Conservation (phyloP, 2,888 invertebrate genomes). For the Orgyia antiqua region DNA sequence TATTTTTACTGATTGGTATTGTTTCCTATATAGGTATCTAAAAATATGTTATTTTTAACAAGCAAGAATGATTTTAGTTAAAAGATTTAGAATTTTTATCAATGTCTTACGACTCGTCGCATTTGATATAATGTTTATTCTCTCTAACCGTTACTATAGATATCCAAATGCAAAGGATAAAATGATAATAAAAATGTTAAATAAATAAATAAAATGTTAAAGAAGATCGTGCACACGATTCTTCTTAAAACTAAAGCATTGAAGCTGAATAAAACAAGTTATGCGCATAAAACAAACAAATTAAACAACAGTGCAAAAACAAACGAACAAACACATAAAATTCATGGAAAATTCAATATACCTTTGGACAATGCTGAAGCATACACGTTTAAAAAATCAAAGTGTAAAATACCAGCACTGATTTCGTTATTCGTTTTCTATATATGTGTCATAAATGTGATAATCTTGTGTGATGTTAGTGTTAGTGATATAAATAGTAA, state of each 20-base stretch:
- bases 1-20: too few species aligned
- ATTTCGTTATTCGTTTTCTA: conserved; percentile 58
- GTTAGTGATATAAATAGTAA: conserved; percentile 55
- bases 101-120: conserved; percentile 34
- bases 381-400: conserved; percentile 53
- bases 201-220: conserved; percentile 56
- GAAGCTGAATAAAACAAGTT: conserved; percentile 36
- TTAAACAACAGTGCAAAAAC: conserved; percentile 42
- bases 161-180: conserved; percentile 28
- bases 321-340: conserved; percentile 24
- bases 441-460: conserved; percentile 67
- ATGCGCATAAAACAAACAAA: conserved; percentile 38
- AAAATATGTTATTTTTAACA: too few species aligned
- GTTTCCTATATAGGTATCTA: too few species aligned
- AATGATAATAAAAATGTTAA: conserved; percentile 56
- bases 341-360: conserved; percentile 30
- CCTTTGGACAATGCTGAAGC: conserved; percentile 67
- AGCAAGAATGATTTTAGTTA: too few species aligned
- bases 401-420: conserved; percentile 35
- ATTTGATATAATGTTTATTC: conserved; percentile 15
- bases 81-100: too few species aligned
- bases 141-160: conserved; percentile 18
- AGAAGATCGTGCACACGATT: conserved; percentile 67
- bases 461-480: conserved; percentile 71
- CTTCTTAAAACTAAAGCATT: conserved; percentile 47